Conservation (phyloP, 2,888 invertebrate genomes). For the Eurois occulta region DNA sequence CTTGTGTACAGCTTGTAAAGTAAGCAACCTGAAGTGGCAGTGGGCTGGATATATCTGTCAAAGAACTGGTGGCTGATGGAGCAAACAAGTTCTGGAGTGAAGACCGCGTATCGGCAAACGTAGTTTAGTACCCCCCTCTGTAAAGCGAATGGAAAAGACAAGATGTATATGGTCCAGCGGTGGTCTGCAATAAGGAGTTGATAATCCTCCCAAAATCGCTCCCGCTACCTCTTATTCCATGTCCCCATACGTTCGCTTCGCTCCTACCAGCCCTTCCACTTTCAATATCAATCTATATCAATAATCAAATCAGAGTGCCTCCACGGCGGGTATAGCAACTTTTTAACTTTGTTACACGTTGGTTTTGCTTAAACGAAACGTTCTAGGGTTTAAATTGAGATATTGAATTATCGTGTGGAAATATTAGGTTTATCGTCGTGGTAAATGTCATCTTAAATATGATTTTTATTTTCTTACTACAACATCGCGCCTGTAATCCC, state of each 20-base stretch:
- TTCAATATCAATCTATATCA: slow-evolving; percentile 83
- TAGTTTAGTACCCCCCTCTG: not conserved
- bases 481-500: too few species aligned
- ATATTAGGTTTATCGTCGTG: not conserved
- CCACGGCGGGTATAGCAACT: slow-evolving; percentile 69
- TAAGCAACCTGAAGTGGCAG: not conserved
- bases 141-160: not conserved
- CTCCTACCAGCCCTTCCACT: slow-evolving; percentile 71
- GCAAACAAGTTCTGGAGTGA: not conserved
- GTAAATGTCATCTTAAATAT: too few species aligned
- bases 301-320: slow-evolving; percentile 78
- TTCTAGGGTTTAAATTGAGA: slow-evolving; percentile 31
- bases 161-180: not conserved
- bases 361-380: slow-evolving; percentile 38
- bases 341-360: slow-evolving; percentile 70
- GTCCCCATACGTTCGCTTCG: slow-evolving; percentile 38
- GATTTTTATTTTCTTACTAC: too few species aligned
- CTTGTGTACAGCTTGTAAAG: not conserved
- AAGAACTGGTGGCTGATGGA: not conserved
- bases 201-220: not conserved
- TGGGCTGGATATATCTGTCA: not conserved
- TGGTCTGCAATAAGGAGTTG: not conserved
- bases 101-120: not conserved
- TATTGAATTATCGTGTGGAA: slow-evolving; percentile 12
- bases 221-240: slow-evolving; percentile 61